Conservation (phyloP, 2,797 vertebrate genomes). For the Gila robusta region DNA sequence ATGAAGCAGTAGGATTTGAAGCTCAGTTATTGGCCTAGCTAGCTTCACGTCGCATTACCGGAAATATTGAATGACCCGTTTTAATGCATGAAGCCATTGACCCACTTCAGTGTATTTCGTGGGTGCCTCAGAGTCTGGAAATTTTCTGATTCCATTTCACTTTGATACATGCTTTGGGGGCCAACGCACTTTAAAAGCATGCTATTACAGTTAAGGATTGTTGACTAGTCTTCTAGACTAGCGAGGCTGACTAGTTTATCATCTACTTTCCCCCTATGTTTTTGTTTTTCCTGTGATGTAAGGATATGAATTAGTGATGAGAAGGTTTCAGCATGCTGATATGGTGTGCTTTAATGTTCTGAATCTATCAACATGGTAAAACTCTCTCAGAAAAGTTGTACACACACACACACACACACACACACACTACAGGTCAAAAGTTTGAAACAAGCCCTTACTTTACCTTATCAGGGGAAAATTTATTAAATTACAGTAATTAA, state of each 20-base stretch:
- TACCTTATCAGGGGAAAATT: too few relatives aligned
- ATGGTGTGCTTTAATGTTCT: background rate
- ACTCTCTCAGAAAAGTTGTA: background rate
- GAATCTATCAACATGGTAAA: background rate
- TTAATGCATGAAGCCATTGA: slow-evolving; percentile 49
- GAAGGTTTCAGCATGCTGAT: background rate
- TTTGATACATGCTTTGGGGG: slow-evolving; percentile 16
- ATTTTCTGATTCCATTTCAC: slow-evolving; percentile 35
- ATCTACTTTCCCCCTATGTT: background rate
- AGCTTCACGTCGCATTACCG: slow-evolving; percentile 38
- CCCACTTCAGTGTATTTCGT: slow-evolving; percentile 55
- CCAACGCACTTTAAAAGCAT: background rate
- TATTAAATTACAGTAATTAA: too few relatives aligned
- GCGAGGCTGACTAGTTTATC: background rate
- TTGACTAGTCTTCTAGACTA: background rate
- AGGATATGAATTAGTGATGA: slow-evolving; percentile 1
- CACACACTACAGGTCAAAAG: too few relatives aligned
- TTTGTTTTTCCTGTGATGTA: background rate
- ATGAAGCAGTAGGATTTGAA: slow-evolving; percentile 13
- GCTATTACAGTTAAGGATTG: background rate
- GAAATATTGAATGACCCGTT: slow-evolving; percentile 52
- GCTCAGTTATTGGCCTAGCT: slow-evolving; percentile 36
- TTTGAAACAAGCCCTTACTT: too few relatives aligned
- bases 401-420: background rate
- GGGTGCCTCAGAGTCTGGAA: slow-evolving; percentile 3